Conservation (phyloP, 2,113 vertebrate genomes). For the Gnathonemus longibarbis region DNA sequence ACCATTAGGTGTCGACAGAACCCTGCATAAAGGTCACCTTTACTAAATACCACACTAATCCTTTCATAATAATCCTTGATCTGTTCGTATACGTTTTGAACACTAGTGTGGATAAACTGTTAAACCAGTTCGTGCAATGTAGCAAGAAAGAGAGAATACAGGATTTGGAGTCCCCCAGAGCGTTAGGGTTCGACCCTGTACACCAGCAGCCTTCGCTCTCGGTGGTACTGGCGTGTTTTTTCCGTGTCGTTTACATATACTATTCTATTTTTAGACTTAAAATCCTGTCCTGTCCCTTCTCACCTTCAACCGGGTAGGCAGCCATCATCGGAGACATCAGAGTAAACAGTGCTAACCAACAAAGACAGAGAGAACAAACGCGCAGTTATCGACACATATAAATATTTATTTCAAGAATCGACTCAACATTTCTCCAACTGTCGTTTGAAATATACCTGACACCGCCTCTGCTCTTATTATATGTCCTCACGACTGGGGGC, state of each 20-base stretch:
- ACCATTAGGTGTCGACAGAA: slow-evolving; percentile 38
- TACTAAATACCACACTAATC: slow-evolving; percentile 45
- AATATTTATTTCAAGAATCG: slow-evolving; percentile 12
- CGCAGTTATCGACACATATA: neutral
- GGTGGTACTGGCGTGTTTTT: slow-evolving; percentile 27
- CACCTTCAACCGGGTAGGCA: slow-evolving; percentile 23
- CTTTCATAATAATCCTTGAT: slow-evolving; percentile 46
- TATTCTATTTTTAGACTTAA: slow-evolving; percentile 34
- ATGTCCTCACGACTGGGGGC: neutral
- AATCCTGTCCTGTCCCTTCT: slow-evolving; percentile 22
- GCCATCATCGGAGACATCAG: neutral
- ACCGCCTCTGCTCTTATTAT: neutral
- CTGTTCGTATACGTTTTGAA: slow-evolving; percentile 13
- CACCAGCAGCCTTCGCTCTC: slow-evolving; percentile 14
- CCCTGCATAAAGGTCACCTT: slow-evolving; percentile 63
- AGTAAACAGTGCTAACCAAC: neutral
- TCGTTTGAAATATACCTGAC: neutral
- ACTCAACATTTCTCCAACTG: neutral
- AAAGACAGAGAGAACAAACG: neutral
- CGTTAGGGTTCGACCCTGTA: neutral
- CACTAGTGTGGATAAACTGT: neutral
- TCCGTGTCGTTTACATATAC: slow-evolving; percentile 18
- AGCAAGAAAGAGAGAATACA: neutral
- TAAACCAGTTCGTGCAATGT: neutral
- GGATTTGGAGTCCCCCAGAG: neutral